Evolutionary conservation across 2,888 invertebrate species (phyloP), one percentile per base, ranked within the genome.

Genomic region (Tinea semifulvella): DNA sequence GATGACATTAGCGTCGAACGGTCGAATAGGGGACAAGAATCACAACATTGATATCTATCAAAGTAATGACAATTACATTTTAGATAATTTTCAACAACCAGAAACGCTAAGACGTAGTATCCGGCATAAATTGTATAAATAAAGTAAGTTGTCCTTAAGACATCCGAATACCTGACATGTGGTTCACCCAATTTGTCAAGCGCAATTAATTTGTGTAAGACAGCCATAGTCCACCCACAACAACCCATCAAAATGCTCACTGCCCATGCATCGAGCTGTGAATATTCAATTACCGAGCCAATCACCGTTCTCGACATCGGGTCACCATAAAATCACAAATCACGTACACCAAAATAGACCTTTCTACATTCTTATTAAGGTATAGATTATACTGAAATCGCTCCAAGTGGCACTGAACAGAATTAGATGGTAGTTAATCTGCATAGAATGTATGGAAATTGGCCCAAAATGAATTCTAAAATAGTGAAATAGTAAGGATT

Each of bases 241-340:
- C 56, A 57, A 59, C 54, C 61, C 62, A 68, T 62, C 61, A 63
- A 61, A 65, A 62, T 57, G 58, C 56, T 56, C 57, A 65, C 61
- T 54, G 56, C 54, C 52, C 56, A 56, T 54, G 58, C 60, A 58
- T 60, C 53, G 63, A 58, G 58, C 64, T 62, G 62, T 65, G 70
- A 71, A 72, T 72, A 73, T 71, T 73, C 68, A 67, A 70, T 71
- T 66, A 68, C 60, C 51, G 50, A 51, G 54, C 58, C 57, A 61
- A 65, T 40, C 43, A 18, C 31, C 20, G 43, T 13, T 18, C 14
- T 18, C 11, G 1, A 25, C 42, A 17, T 31, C 20, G 11, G 13
- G 18, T 10, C 22, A 40, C 40, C 40, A 40, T 40, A 11, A 38
- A 38, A 17, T 22, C n/a, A 22, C 20, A 3, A 8, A 40, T 18